These are phyloP conservation scores for Phragmatobia fuliginosa DNA, from an alignment of 2,888 invertebrate species.

Conservation along the genomic window DNA sequence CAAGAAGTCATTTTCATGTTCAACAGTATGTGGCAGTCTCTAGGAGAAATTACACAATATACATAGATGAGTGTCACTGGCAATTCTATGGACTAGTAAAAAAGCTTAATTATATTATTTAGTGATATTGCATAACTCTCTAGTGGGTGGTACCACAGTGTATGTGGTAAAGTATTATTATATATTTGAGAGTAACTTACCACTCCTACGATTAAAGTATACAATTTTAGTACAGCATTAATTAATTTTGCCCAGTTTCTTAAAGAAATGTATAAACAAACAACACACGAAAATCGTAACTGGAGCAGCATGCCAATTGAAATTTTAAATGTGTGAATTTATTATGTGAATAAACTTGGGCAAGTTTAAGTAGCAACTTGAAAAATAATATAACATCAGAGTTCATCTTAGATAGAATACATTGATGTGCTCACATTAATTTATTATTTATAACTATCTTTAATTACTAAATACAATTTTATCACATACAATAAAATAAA, in stretches of 20 bases:
- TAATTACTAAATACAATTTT: slow-evolving; percentile 50
- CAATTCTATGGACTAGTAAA: background rate
- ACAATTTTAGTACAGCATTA: slow-evolving; percentile 18
- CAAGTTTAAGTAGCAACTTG: background rate
- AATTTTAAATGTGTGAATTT: slow-evolving; percentile 27
- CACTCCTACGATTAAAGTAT: background rate
- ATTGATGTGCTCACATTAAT: slow-evolving; percentile 41
- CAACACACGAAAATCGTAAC: slow-evolving; percentile 30
- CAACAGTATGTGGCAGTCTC: background rate
- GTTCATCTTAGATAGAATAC: slow-evolving; percentile 29
- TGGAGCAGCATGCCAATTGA: slow-evolving; percentile 36
- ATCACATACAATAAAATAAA: slow-evolving; percentile 55
- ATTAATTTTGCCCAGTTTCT: slow-evolving; percentile 27
- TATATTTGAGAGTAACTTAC: background rate
- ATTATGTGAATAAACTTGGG: background rate
- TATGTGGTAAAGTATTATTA: background rate
- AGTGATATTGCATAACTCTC: background rate
- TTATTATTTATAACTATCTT: slow-evolving; percentile 44
- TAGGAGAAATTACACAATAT: background rate
- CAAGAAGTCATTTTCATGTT: background rate
- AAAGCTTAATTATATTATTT: background rate
- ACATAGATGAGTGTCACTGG: background rate
- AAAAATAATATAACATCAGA: slow-evolving; percentile 17
- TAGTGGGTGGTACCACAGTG: background rate
- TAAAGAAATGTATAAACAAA: slow-evolving; percentile 26